Evolutionary conservation across 1,140 invertebrate species (phyloP), one percentile per base, ranked within the genome.

Genomic region (Metopolophium dirhodum): DNA sequence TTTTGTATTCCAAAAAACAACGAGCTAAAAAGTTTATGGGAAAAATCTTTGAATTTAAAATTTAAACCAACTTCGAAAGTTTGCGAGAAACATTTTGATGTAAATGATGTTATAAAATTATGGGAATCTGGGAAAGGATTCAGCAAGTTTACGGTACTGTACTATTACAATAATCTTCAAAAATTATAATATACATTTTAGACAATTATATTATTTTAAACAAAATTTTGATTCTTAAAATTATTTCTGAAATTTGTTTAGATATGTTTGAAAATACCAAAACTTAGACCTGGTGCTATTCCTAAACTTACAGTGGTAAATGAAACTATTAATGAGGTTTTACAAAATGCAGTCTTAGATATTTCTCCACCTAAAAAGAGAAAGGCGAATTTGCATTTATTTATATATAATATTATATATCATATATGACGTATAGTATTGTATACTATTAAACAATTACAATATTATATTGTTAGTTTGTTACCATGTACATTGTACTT

Each of bases 261-360:
- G n/a, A 83, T 83, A 83, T 41, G 77, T 83, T 83, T 83, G 35
- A 83, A 83, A 83, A 83, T 83, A 23, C 77, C 35, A 37, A 83
- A 37, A 37, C 35, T 83, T 37, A 83, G 18, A 37, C 77, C 77
- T 7, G 77, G 77, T 35, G 35, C n/a, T 83, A 83, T 83, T 35
- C 77, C 77, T 41, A 57, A 57, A 57, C 57, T 26, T 57, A 57
- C 22, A 26, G 20, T 37, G 20, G 20, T 83, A 37, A 83, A 83
- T 37, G 18, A 37, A 37, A 37, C 30, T n/a, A 30, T 83, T 20
- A 35, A 22, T 20, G 57, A 57, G 23, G 57, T 26, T 57, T 20
- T 8, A 37, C n/a, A 20, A 83, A 83, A 37, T 37, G 6, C n/a
- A 35, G n/a, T 82, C 18, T 82, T 82, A 82, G 6, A 83, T 37